Base-by-base conservation (phyloP, 2,888 invertebrate species). In the Lochmaea capreae region DNA sequence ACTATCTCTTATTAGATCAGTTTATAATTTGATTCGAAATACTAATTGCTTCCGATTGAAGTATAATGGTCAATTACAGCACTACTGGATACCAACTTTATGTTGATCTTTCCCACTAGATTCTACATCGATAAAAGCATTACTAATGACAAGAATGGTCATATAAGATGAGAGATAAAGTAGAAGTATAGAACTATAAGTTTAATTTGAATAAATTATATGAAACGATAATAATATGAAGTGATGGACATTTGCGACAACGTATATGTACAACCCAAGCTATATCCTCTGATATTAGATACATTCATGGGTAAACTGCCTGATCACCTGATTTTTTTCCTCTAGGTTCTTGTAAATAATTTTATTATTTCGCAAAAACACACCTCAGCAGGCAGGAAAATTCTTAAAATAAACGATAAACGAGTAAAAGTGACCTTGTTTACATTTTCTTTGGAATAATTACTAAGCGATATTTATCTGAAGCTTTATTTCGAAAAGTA, bases 21-120 rank as follows among this genome's bases (percentile, higher is more conserved):
- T 39, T 61, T 61, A 39, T 39, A 61, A 61, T 61, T 61, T 39
- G 16, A 33, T 39, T 16, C 61, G 16, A 10, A 39, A 61, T 61
- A 61, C 39, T 61, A 61, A 61, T 61, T 61, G 39, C 14, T 61
- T 61, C 61, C 61, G 61, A 61, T 61, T 61, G 61, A 39, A 61
- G 61, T 39, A 33, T 61, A 39, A 61, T 61, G 61, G 61, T 39
- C 61, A 61, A 61, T 61, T 61, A 61, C 39, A 39, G 33, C 61
- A 18, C 61, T 61, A 61, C 61, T 33, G 61, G 33, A 33, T 61
- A 61, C 16, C 61, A n/a, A 18, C 61, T 61, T 61, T 61, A 61
- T 61, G 39, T 61, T 61, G 11, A 14, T 16, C 61, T 61, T 39
- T 61, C 39, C 61, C 39, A 61, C 10, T 39, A 61, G 61, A 61